Conservation (phyloP, 2,888 invertebrate genomes). For the Tinea trinotella region DNA sequence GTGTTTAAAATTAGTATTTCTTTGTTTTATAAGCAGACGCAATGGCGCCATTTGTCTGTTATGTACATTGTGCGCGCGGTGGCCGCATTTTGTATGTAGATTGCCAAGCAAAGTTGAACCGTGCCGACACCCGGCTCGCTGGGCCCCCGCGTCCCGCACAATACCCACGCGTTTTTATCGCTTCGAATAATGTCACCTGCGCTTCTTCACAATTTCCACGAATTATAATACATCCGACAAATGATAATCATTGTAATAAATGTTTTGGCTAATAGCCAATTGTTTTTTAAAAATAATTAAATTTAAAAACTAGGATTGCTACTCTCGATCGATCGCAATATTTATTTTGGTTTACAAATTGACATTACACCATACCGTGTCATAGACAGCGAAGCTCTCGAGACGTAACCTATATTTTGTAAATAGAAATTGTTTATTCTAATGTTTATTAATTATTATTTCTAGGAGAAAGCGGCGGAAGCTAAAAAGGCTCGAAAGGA, state of each 20-base stretch:
- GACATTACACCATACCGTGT: background rate
- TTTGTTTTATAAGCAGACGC: slow-evolving; percentile 17
- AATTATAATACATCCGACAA: background rate
- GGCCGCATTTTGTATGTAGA: slow-evolving; percentile 54
- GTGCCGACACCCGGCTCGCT: slow-evolving; percentile 48
- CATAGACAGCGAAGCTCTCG: too few relatives aligned
- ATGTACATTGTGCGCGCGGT: slow-evolving; percentile 44
- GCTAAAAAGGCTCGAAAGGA: slow-evolving; percentile 86
- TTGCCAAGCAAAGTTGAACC: slow-evolving; percentile 53
- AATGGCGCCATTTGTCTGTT: slow-evolving; percentile 14
- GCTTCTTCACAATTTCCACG: slow-evolving; percentile 25
- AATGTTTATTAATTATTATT: slow-evolving; percentile 18
- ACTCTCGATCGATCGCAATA: background rate
- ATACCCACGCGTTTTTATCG: slow-evolving; percentile 63
- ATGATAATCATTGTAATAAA: slow-evolving; percentile 9
- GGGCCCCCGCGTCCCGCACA: slow-evolving; percentile 44
- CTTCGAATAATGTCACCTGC: slow-evolving; percentile 61
- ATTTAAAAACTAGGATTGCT: background rate
- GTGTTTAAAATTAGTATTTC: slow-evolving; percentile 9
- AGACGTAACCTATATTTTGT: too few relatives aligned
- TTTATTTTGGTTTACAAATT: background rate
- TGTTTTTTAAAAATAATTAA: slow-evolving; percentile 30
- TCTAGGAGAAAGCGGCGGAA: slow-evolving; percentile 80
- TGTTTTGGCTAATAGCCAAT: slow-evolving; percentile 48
- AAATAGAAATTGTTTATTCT: background rate